Evolutionary conservation across 2,797 vertebrate genomes (phyloP).

Genomic region (Pseudochirops corinnae): DNA sequence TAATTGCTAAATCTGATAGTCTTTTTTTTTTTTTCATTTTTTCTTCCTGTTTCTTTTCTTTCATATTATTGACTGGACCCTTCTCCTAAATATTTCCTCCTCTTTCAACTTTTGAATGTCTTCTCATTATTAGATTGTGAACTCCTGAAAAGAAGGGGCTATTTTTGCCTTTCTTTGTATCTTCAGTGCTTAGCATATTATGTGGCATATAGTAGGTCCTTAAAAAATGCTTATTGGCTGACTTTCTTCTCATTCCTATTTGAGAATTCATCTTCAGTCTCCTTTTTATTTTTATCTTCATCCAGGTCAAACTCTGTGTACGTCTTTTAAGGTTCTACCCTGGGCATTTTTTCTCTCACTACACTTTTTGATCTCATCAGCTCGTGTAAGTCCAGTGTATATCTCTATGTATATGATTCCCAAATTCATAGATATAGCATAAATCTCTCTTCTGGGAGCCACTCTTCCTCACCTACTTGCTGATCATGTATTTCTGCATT

Average conservation of each 20-base stretch:
- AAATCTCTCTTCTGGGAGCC: not conserved
- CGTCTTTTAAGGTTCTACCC: too few relatives aligned
- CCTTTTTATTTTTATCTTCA: not conserved
- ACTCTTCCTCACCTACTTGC: slow-evolving; percentile 1
- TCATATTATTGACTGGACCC: too few relatives aligned
- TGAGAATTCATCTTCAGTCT: not conserved
- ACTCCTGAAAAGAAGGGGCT: too few relatives aligned
- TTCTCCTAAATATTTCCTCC: too few relatives aligned
- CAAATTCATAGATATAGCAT: not conserved
- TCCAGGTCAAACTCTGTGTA: not conserved
- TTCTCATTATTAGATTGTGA: too few relatives aligned
- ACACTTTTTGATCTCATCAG: not conserved
- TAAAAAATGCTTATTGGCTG: not conserved
- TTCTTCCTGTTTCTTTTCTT: too few relatives aligned
- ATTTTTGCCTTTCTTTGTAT: too few relatives aligned
- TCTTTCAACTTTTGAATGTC: too few relatives aligned
- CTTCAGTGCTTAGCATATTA: too few relatives aligned
- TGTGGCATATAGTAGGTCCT: not conserved
- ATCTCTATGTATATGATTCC: not conserved
- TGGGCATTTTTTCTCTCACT: not conserved
- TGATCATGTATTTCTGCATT: slow-evolving; percentile 4
- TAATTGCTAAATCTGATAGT: too few relatives aligned
- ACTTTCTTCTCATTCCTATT: not conserved
- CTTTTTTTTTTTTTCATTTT: too few relatives aligned
- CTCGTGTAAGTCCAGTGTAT: not conserved